Evolutionary conservation across 1,140 invertebrate genomes (phyloP).

Genomic region (Ruditapes philippinarum): DNA sequence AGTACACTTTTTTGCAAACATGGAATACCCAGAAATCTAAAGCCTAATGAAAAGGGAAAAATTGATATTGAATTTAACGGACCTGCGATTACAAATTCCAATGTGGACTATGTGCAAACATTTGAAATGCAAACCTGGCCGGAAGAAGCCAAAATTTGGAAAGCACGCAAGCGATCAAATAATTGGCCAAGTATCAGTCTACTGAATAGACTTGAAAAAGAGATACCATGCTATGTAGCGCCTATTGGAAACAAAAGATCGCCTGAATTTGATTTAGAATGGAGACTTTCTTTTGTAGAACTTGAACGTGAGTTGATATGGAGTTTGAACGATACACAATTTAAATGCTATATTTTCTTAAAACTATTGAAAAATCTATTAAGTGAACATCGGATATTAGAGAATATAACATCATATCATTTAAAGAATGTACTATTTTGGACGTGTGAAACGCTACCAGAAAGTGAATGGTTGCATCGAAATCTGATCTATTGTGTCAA

Average conservation of each 20-base stretch:
- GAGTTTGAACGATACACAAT: not conserved
- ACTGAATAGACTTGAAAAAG: not conserved
- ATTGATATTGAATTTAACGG: not conserved
- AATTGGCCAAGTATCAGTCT: not conserved
- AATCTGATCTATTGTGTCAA: too few relatives aligned
- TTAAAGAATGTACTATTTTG: too few relatives aligned
- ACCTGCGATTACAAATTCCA: not conserved
- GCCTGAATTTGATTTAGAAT: not conserved
- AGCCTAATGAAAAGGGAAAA: not conserved
- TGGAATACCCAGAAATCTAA: not conserved
- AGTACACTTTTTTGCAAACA: not conserved
- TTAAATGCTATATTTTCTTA: not conserved
- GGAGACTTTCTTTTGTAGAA: not conserved
- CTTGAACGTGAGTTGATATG: not conserved
- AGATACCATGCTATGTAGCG: not conserved
- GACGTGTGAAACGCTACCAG: too few relatives aligned
- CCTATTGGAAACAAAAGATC: not conserved
- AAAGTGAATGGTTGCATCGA: too few relatives aligned
- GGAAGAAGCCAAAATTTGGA: not conserved
- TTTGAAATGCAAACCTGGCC: not conserved
- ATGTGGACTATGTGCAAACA: not conserved
- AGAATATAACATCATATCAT: too few relatives aligned
- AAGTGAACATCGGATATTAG: too few relatives aligned
- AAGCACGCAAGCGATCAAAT: not conserved
- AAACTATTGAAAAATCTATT: too few relatives aligned